A percentile compares a stretch with the other conserved stretches of the same genome.
These are phyloP conservation scores for Pseudocheirus occidentalis DNA, from an alignment of 2,797 vertebrate genomes.

Conservation along the genomic window DNA sequence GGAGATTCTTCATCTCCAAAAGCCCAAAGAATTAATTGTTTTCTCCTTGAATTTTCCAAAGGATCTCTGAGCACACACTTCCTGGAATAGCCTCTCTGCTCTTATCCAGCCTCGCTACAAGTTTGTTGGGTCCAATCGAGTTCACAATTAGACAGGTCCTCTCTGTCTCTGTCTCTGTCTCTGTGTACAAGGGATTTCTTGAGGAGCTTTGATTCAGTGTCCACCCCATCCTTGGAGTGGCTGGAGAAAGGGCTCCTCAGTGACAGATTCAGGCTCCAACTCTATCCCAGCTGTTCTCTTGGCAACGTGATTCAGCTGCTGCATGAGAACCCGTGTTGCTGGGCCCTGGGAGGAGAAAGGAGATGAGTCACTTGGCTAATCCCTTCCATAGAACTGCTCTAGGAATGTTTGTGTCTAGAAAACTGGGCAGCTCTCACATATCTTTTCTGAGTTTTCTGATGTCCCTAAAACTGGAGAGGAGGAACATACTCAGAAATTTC, in stretches of 20 bases:
- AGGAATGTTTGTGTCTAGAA: not conserved
- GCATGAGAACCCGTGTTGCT: not conserved
- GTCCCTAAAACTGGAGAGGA: not conserved
- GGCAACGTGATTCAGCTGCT: not conserved
- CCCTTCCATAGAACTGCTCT: not conserved
- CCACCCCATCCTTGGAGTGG: not conserved
- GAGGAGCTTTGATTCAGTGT: not conserved
- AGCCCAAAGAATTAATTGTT: not conserved
- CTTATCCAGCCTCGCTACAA: not conserved
- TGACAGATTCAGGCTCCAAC: not conserved
- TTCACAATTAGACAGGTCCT: not conserved
- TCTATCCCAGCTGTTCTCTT: not conserved
- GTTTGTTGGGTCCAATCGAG: not conserved
- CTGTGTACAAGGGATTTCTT: not conserved
- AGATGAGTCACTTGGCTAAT: not conserved
- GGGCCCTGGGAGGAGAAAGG: not conserved
- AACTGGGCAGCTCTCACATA: not conserved
- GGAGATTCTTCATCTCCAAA: not conserved
- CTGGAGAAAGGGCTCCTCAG: not conserved
- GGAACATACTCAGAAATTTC: not conserved
- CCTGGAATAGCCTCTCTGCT: not conserved
- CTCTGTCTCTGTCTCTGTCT: not conserved
- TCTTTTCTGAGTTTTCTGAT: not conserved
- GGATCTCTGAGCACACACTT: not conserved
- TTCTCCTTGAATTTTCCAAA: not conserved